Conservation (phyloP, 2,113 vertebrate species). For the Potamarius usumacintae region DNA sequence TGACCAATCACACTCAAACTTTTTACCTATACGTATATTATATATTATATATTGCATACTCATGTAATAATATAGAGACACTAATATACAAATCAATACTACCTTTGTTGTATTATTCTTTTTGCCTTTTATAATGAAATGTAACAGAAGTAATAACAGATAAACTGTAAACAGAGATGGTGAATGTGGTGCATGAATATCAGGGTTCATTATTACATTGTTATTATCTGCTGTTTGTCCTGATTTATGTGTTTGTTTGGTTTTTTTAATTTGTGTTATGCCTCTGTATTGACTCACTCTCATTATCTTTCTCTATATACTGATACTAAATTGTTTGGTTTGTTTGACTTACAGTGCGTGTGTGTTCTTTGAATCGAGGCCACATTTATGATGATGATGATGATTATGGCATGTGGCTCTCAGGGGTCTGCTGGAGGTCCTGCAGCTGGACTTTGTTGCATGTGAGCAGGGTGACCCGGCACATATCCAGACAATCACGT, state of each 20-base stretch:
- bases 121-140: background rate
- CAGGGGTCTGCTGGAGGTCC: constrained; percentile 79
- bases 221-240: background rate
- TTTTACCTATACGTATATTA: too few species aligned
- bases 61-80: background rate
- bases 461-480: constrained; percentile 73
- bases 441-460: constrained; percentile 86
- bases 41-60: too few species aligned
- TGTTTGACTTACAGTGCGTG: background rate
- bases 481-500: constrained; percentile 83
- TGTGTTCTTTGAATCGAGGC: background rate
- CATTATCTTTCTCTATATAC: background rate
- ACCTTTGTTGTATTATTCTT: background rate
- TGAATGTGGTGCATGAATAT: background rate
- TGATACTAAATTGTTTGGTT: background rate
- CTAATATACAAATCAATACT: background rate
- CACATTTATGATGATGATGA: background rate
- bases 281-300: background rate
- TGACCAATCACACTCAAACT: background rate
- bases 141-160: background rate
- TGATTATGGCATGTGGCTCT: constrained; percentile 23
- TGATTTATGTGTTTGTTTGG: background rate
- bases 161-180: background rate
- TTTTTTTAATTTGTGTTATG: background rate
- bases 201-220: background rate